Evolutionary conservation across 2,113 vertebrate species (phyloP).

Genomic region (Calypte anna): DNA sequence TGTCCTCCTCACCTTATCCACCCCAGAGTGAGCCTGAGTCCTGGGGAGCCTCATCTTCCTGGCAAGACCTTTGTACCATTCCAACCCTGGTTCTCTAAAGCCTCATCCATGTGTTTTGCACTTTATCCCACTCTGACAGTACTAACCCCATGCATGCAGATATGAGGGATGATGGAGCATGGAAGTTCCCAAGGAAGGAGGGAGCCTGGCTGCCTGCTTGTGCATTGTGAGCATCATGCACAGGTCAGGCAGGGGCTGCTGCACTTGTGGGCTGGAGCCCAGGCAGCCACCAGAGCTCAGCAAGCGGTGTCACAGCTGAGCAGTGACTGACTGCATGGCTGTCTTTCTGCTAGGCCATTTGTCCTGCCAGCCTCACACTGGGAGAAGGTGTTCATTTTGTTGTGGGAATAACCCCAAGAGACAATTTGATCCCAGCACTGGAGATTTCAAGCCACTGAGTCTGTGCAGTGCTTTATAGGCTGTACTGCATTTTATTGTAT

Average conservation of each 20-base stretch:
- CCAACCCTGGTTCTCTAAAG: neutral
- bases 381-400: neutral
- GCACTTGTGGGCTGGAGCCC: fast-evolving
- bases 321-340: neutral
- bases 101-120: fast-evolving
- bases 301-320: neutral
- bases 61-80: neutral
- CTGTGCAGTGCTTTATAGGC: neutral
- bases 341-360: neutral
- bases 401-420: neutral
- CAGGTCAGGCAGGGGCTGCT: no score
- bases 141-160: fast-evolving
- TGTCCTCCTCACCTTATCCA: neutral
- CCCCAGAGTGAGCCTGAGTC: neutral
- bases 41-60: neutral
- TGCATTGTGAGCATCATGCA: fast-evolving
- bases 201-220: neutral
- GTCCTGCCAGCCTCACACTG: neutral
- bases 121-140: neutral
- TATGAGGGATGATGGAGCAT: neutral
- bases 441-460: neutral
- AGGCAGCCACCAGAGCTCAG: neutral
- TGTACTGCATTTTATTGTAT: neutral
- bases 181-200: fast-evolving
- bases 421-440: neutral